These are phyloP conservation scores for Cantharis rufa DNA, from an alignment of 2,888 invertebrate genomes.

Conservation along the genomic window DNA sequence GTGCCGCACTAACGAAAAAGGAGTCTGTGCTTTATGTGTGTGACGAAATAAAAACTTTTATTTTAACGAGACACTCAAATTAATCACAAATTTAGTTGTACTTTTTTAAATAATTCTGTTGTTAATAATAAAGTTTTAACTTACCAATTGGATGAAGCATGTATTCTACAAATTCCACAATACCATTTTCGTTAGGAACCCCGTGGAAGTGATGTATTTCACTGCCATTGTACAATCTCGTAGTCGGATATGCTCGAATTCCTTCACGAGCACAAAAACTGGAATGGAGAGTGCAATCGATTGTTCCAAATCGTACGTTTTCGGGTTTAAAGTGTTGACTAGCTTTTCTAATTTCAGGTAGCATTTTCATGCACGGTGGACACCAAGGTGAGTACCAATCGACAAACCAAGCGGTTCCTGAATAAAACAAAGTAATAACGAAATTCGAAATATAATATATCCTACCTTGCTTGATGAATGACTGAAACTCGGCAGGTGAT, in stretches of 20 bases:
- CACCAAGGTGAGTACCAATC: constrained; percentile 83
- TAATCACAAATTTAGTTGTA: neutral
- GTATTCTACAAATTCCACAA: constrained; percentile 69
- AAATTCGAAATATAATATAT: too few species aligned
- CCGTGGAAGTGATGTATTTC: constrained; percentile 62
- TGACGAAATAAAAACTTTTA: neutral
- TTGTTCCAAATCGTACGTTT: constrained; percentile 64
- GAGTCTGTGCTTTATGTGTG: neutral
- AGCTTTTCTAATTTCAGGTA: constrained; percentile 70
- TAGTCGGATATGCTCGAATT: constrained; percentile 71
- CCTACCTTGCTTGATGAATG: constrained; percentile 59
- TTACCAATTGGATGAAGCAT: constrained; percentile 58
- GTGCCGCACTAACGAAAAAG: neutral
- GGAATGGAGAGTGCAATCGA: constrained; percentile 69
- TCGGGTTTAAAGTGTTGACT: constrained; percentile 58
- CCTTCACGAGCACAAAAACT: constrained; percentile 63
- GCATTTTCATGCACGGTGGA: constrained; percentile 71
- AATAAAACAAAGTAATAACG: neutral
- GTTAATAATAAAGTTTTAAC: neutral
- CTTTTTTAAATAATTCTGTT: neutral
- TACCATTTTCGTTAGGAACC: constrained; percentile 61
- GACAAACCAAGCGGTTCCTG: constrained; percentile 64
- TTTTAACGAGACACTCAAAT: neutral
- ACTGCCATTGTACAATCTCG: constrained; percentile 66
- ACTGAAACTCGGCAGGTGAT: constrained; percentile 64